Conservation (phyloP, 1,140 invertebrate genomes). For the Listronotus oregonensis region DNA sequence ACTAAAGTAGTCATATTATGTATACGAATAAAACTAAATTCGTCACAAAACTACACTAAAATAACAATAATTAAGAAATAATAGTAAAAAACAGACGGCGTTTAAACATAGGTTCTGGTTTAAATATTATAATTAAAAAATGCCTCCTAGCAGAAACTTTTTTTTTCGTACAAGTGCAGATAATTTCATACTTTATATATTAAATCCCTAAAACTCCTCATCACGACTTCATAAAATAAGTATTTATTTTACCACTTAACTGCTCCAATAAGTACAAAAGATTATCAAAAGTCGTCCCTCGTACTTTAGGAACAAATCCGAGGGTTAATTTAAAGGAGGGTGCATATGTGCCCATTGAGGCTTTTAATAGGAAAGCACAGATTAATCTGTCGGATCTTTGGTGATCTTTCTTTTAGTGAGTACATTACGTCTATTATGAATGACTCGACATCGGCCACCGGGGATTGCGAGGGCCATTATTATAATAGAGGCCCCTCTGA, state of each 20-base stretch:
- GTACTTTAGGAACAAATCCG: constrained; percentile 9
- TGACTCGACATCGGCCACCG: constrained; percentile 38
- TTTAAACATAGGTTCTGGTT: no score
- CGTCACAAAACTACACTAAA: no score
- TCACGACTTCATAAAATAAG: constrained; percentile 21
- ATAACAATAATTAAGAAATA: no score
- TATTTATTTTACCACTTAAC: constrained; percentile 29
- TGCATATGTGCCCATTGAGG: constrained; percentile 45
- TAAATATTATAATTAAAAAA: no score
- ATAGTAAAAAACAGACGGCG: no score
- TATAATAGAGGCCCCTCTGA: constrained; percentile 15
- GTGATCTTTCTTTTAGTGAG: constrained; percentile 50
- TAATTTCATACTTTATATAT: no score
- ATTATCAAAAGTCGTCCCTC: not conserved
- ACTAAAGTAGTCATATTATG: no score
- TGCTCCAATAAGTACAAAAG: constrained; percentile 12
- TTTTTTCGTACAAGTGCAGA: no score
- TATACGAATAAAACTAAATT: no score
- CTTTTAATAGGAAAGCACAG: constrained; percentile 49
- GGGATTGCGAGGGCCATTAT: constrained; percentile 11
- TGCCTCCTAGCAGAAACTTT: no score
- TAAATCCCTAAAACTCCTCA: no score
- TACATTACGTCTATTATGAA: constrained; percentile 49
- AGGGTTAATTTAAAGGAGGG: constrained; percentile 37
- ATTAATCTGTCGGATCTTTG: constrained; percentile 47